A percentile compares a stretch with the other conserved stretches of the same genome.
Conservation (phyloP, 2,113 vertebrate genomes). For the Lichenostomus cassidix region DNA sequence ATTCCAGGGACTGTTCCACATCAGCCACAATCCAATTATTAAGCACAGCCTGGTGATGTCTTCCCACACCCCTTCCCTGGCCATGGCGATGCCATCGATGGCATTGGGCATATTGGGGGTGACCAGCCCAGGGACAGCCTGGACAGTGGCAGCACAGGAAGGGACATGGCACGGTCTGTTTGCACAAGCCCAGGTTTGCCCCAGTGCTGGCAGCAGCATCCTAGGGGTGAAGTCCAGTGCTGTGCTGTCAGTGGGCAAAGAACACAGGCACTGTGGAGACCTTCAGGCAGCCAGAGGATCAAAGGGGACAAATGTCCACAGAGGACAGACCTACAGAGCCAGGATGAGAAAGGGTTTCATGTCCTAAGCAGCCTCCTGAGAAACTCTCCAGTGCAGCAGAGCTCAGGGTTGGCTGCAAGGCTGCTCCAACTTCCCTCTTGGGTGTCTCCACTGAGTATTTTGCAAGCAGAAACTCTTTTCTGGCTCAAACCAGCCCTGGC, state of each 20-base stretch:
- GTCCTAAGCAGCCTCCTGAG: background rate
- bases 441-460: background rate
- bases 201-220: background rate
- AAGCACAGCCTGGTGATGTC: background rate
- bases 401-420: background rate
- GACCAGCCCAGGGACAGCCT: background rate
- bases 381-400: background rate
- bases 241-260: background rate
- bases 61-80: background rate
- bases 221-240: constrained; percentile 1
- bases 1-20: background rate
- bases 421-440: background rate
- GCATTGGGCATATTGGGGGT: background rate
- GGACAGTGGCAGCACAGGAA: background rate
- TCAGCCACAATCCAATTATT: background rate
- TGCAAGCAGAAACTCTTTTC: background rate
- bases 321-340: background rate
- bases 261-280: background rate
- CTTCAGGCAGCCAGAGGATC: background rate
- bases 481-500: background rate
- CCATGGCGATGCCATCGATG: accelerated
- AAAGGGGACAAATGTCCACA: accelerated
- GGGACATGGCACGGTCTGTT: background rate
- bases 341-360: background rate
- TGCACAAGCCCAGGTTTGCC: background rate